Base-by-base conservation (phyloP, 2,113 vertebrate species). In the Coryphaenoides rupestris region DNA sequence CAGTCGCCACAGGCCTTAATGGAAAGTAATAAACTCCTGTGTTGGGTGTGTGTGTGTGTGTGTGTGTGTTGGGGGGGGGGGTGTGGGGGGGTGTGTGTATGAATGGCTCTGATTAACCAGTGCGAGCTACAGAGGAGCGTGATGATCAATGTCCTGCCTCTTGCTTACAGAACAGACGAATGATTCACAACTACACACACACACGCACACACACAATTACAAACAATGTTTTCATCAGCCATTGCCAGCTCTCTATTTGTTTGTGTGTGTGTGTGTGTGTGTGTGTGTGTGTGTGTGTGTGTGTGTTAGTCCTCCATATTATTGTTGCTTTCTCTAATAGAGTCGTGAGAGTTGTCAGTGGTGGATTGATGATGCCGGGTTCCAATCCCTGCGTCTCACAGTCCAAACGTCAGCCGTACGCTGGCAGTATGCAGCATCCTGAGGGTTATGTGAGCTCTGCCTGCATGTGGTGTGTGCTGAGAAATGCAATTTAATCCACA, bases 71-170 rank as follows among this genome's bases (percentile, higher is more conserved):
- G 16, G 54, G 60, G 71, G 19, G 16, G 49, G 13, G 55, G 24
- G 40, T 55, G 63, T 49, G 33, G 28, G 28, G 58, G 65, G 58
- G 60, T 59, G 66, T 46, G 61, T 57, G 49, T 82, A 86, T 84
- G 63, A 84, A 85, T 84, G 76, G 57, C 21, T 79, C 70, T 87
- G 84, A 83, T 87, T 87, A 87, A 66, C 45, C 33, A 17, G 23
- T 73, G 70, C 68, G 76, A 78, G 72, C 70, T 75, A 64, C 66
- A 75, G 73, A 79, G 70, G 65, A 75, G 64, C 65, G 60, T 46
- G 53, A 68, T 83, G 78, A 86, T 85, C 79, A 83, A 78, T 83
- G 71, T 69, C 33, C 76, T 22, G 54, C n/a, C 19, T 61, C 28
- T 70, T 24, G 21, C 55, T 63, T 53, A 19, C 55, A 68, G 55